Base-by-base conservation (phyloP, 2,797 vertebrate species). In the Gallinago solitaria region DNA sequence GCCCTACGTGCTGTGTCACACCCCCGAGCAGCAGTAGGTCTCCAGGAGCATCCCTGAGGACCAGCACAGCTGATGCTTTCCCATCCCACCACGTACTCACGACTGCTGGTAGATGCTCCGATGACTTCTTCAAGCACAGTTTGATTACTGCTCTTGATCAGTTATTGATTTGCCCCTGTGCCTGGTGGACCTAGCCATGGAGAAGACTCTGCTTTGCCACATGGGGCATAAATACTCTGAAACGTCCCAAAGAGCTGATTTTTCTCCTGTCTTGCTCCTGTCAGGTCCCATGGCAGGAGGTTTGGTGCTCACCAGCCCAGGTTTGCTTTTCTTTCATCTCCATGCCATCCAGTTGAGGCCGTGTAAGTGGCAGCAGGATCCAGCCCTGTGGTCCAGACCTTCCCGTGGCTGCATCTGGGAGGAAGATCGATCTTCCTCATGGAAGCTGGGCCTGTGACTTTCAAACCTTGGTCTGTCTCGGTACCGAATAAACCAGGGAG, bases 371-470 rank as follows among this genome's bases (percentile, higher is more conserved):
- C 50, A 67, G n/a, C 59, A 69, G 80, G 63, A 83, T 90, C 94
- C 91, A 93, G 0, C 69, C 54, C 63, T 45, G n/a, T 87, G 86
- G 89, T 92, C 93, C 89, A 93, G 64, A 90, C 30, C 92, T 95
- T 95, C 51, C 84, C 75, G 45, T 60, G 56, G 76, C 59, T 56
- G 61, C 60, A 59, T 94, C 76, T 88, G 0, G 0, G 53, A 39
- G 69, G 39, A 95, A 83, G 57, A 96, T 88, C 78, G 88, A 68
- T 94, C 64, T 92, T 63, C 33, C 67, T 80, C 28, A 67, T 89
- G 86, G 61, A 87, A 94, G 69, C 41, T 3, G 57, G 78, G 50
- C 64, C 48, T 76, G 50, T 85, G 82, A 54, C 93, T 96, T 88
- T 96, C 68, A 95, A 83, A 75, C 68, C 79, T 76, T 1, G 2